Base-by-base conservation (phyloP, 2,113 vertebrate genomes). In the Turnix velox region DNA sequence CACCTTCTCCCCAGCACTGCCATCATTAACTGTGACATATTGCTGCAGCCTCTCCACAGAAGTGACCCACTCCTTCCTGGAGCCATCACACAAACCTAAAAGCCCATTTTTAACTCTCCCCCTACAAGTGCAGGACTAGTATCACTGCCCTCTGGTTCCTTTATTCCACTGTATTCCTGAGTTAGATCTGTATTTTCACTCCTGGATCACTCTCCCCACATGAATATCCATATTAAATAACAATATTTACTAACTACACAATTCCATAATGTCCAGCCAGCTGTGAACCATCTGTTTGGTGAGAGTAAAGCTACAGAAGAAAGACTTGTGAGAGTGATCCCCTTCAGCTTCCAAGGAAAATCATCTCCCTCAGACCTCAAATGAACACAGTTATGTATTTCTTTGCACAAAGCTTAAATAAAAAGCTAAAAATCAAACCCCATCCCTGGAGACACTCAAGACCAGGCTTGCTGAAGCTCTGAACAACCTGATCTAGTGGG, bases 1-100 rank as follows among this genome's bases (percentile, higher is more conserved):
- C 87, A 93, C 93, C 92, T 94, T 76, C 76, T 80, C 45, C 92
- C 90, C 90, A 93, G 74, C 84, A 31, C 81, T 80, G 92, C 39
- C 94, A 68, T 68, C 93, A 79, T 95, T 88, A 90, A 59, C 48
- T 91, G 35, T 87, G 94, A 94, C 93, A 94, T 49, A 30, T 39
- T n/a, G 75, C 66, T 80, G 84, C 80, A 85, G 71, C 78, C 63
- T 91, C 92, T 91, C 89, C 69, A 65, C 91, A 92, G 78, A 95
- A 93, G 71, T 90, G 92, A 95, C 74, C 87, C 74, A 62, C 78
- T 48, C 74, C 62, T 91, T 85, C 42, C 92, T 76, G 65, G 13
- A 72, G 91, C 61, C 57, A 65, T 52, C 87, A 91, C 6, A 71
- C 69, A 39, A 28, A 88, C 40, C 48, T 72, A 40, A 87, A 93